phyloP scores from a whole-genome alignment of 2,113 vertebrate genomes.

The Turnix velox region DNA sequence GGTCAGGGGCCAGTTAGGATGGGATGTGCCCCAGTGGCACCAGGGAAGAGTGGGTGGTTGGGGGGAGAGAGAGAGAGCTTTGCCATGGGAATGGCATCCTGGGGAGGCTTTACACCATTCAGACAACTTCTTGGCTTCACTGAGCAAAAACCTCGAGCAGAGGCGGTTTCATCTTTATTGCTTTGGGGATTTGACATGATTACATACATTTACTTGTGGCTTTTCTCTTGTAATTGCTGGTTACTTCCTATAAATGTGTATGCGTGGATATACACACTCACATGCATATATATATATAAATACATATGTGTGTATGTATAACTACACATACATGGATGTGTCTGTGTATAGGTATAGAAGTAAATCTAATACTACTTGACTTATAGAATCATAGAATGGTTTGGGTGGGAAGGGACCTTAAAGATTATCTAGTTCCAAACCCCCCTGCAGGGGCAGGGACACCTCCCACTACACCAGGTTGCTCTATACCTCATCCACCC shows the following conservation, averaged over 20 bases:
- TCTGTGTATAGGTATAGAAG: background rate
- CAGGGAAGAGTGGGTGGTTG: background rate
- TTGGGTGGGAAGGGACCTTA: too few species aligned
- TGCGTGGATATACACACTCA: background rate
- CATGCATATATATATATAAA: background rate
- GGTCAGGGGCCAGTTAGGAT: background rate
- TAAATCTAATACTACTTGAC: background rate
- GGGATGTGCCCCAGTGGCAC: background rate
- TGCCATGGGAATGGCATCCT: background rate
- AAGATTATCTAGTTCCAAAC: too few species aligned
- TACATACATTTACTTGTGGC: conserved; percentile 23
- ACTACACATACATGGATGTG: background rate
- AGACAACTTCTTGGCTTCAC: background rate
- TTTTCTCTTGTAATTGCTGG: conserved; percentile 31
- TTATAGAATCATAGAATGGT: too few species aligned
- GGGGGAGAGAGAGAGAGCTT: background rate
- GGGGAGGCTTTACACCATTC: background rate
- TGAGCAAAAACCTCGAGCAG: background rate
- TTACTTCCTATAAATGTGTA: background rate
- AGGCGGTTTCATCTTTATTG: background rate
- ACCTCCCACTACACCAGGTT: too few species aligned
- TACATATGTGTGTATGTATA: background rate
- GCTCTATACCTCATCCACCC: too few species aligned
- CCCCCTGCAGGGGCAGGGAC: too few species aligned
- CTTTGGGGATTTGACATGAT: conserved; percentile 44